These are phyloP conservation scores for Volucella zonaria DNA, from an alignment of 2,888 invertebrate genomes.

Conservation along the genomic window DNA sequence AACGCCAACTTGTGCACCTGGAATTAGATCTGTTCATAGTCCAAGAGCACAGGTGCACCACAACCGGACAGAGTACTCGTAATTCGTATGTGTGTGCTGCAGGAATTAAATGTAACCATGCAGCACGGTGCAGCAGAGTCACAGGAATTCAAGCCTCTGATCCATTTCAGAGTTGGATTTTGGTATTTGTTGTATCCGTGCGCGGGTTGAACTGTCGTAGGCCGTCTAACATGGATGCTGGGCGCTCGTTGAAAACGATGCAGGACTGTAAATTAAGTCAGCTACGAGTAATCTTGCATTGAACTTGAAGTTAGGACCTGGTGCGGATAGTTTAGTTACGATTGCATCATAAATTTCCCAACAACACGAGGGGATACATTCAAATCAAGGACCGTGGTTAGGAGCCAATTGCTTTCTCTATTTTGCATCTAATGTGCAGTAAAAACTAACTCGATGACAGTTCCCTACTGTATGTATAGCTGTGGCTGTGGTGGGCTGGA, in stretches of 20 bases:
- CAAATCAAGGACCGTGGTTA: constrained; percentile 42
- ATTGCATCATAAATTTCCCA: constrained; percentile 69
- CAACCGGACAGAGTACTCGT: neutral
- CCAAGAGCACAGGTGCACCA: constrained; percentile 50
- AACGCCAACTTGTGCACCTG: constrained; percentile 54
- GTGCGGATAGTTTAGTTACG: constrained; percentile 50
- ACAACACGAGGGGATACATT: constrained; percentile 25
- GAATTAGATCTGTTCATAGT: constrained; percentile 39
- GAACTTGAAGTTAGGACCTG: constrained; percentile 59
- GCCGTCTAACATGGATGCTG: constrained; percentile 37
- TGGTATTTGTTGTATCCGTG: constrained; percentile 10
- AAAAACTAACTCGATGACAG: constrained; percentile 37
- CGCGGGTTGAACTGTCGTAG: constrained; percentile 55
- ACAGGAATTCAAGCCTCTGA: constrained; percentile 38
- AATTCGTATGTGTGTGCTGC: constrained; percentile 8
- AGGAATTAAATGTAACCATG: constrained; percentile 56
- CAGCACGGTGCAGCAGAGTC: constrained; percentile 2
- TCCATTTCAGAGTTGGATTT: constrained; percentile 26
- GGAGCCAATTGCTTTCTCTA: constrained; percentile 62
- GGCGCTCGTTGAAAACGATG: constrained; percentile 38
- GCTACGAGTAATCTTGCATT: constrained; percentile 34
- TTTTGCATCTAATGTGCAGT: constrained; percentile 53
- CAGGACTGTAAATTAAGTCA: constrained; percentile 67
- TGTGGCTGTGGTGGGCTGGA: constrained; percentile 35
- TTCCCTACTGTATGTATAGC: constrained; percentile 31